A percentile compares a stretch with the other conserved stretches of the same genome.
These are phyloP conservation scores for Actenoides hombroni DNA, from an alignment of 2,113 vertebrate genomes.

Conservation along the genomic window DNA sequence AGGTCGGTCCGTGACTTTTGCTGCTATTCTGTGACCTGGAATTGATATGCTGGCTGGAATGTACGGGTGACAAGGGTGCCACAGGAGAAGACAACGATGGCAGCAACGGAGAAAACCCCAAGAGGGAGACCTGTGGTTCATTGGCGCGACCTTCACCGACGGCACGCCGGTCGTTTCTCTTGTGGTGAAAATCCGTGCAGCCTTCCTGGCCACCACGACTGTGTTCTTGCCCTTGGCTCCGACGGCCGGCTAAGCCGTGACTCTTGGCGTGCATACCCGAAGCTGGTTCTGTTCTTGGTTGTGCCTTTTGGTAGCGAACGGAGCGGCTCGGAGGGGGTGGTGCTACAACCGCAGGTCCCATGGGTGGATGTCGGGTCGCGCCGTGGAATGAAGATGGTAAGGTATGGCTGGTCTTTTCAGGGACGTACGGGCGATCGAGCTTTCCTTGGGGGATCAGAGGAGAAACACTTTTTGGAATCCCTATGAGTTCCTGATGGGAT, in stretches of 20 bases:
- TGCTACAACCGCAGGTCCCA: constrained; percentile 40
- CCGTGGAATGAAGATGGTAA: constrained; percentile 71
- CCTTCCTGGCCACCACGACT: background rate
- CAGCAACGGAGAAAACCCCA: constrained; percentile 66
- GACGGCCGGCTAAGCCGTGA: background rate
- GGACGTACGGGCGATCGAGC: constrained; percentile 37
- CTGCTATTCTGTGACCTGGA: constrained; percentile 63
- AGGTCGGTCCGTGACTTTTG: constrained; percentile 56
- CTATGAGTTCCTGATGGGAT: constrained; percentile 66
- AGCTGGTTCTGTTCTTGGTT: constrained; percentile 44
- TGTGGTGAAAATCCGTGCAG: constrained; percentile 18
- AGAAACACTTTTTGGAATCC: constrained; percentile 57
- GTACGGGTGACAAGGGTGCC: constrained; percentile 75
- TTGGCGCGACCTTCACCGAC: constrained; percentile 44
- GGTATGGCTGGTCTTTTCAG: constrained; percentile 57
- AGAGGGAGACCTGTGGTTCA: background rate
- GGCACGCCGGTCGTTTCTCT: constrained; percentile 44
- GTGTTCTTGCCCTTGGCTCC: constrained; percentile 40
- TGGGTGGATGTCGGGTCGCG: constrained; percentile 41
- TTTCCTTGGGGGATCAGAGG: constrained; percentile 53
- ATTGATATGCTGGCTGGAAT: constrained; percentile 79
- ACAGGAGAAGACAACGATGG: constrained; percentile 75
- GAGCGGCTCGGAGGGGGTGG: constrained; percentile 48
- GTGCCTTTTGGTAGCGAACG: constrained; percentile 66
- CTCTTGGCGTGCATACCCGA: constrained; percentile 50